Conservation (phyloP, 2,888 invertebrate genomes). For the Platycnemis pennipes region DNA sequence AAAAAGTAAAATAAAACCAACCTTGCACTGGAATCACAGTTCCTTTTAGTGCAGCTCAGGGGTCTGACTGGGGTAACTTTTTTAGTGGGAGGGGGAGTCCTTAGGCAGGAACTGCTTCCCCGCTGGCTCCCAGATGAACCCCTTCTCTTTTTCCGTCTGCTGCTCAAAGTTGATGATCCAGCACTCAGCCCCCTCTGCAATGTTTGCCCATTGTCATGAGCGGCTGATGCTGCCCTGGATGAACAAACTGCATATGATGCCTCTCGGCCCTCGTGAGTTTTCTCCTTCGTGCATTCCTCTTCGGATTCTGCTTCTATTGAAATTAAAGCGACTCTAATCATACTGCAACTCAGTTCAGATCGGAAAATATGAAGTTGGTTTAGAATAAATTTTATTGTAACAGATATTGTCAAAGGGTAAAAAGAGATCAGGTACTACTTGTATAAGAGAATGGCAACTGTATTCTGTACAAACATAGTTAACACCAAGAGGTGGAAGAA, state of each 20-base stretch:
- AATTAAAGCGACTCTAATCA: neutral
- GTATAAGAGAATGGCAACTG: no score
- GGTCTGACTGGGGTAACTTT: slow-evolving; percentile 46
- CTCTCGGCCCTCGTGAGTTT: neutral
- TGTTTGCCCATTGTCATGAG: slow-evolving; percentile 25
- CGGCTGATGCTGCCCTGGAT: slow-evolving; percentile 28
- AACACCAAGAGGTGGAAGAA: no score
- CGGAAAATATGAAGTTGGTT: neutral
- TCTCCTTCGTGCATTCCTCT: slow-evolving; percentile 51
- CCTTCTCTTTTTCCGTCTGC: slow-evolving; percentile 54
- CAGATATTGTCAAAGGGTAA: no score
- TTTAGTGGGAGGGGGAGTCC: slow-evolving; percentile 37
- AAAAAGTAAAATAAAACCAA: neutral
- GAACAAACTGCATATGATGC: neutral
- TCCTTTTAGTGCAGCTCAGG: slow-evolving; percentile 23
- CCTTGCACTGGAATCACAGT: slow-evolving; percentile 54
- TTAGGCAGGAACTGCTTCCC: slow-evolving; percentile 38
- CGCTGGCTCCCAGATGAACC: slow-evolving; percentile 35
- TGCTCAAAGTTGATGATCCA: slow-evolving; percentile 18
- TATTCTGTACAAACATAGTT: no score
- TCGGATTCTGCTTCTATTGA: slow-evolving; percentile 20
- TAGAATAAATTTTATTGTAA: no score
- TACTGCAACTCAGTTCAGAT: neutral
- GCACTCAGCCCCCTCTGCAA: slow-evolving; percentile 25
- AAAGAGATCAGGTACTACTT: no score